Percentiles rank a stretch among this genome's conserved stretches.
Conservation (phyloP, 1,140 invertebrate species). For the Diplogasteroides magnus region DNA sequence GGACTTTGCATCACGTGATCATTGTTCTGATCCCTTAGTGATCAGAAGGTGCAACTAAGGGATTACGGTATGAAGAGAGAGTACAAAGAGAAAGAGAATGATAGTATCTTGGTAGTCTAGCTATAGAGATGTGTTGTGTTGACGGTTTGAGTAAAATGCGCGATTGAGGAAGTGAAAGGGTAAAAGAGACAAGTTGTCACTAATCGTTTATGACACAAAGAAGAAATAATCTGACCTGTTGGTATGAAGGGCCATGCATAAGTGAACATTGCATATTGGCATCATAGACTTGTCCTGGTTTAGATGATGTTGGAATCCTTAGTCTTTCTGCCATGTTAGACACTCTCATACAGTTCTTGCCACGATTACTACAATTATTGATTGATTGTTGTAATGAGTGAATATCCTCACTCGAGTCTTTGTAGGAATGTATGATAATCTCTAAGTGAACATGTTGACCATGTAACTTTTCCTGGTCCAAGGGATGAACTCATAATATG, state of each 20-base stretch:
- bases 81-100: too few relatives aligned
- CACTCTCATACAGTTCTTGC: conserved; percentile 49
- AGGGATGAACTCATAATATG: conserved; percentile 58
- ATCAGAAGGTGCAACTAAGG: too few relatives aligned
- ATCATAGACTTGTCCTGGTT: conserved; percentile 54
- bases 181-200: too few relatives aligned
- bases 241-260: conserved; percentile 52
- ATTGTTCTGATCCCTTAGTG: too few relatives aligned
- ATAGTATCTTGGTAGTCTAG: too few relatives aligned
- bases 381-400: conserved; percentile 1
- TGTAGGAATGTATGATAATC: conserved; percentile 54
- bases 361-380: conserved; percentile 37
- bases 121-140: too few relatives aligned
- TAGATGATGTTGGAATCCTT: conserved; percentile 32
- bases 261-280: conserved; percentile 48
- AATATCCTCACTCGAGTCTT: conserved; percentile 42
- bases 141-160: too few relatives aligned
- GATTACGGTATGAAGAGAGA: too few relatives aligned
- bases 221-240: too few relatives aligned
- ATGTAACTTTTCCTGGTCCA: conserved; percentile 59
- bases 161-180: too few relatives aligned
- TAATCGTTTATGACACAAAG: too few relatives aligned
- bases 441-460: conserved; percentile 57
- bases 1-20: too few relatives aligned
- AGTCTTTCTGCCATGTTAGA: conserved; percentile 46